phyloP scores from a whole-genome alignment of 2,797 vertebrate genomes.

The Acanthurus leucopareius region DNA sequence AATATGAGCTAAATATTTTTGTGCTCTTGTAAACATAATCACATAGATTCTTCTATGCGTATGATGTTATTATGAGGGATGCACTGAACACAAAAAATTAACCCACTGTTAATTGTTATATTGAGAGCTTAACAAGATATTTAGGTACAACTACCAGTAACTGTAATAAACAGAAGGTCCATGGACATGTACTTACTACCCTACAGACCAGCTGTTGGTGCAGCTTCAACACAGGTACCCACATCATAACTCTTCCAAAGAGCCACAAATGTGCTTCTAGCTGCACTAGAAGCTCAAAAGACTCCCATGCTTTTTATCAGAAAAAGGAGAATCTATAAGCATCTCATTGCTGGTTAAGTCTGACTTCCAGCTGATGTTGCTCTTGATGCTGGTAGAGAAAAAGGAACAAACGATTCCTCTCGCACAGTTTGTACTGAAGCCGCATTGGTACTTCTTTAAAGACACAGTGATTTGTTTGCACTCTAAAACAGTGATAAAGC shows the following conservation, averaged over 20 bases:
- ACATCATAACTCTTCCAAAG: background rate
- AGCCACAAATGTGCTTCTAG: background rate
- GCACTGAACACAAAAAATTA: background rate
- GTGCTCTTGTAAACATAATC: no score
- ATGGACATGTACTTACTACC: no score
- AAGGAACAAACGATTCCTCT: no score
- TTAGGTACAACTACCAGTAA: background rate
- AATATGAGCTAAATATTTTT: no score
- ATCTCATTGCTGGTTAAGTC: background rate
- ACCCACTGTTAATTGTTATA: background rate
- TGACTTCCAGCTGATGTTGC: no score
- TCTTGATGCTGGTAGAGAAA: no score
- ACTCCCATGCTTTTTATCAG: background rate
- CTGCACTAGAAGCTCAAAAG: background rate
- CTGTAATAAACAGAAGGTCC: background rate
- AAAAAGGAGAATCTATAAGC: background rate
- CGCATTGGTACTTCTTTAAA: no score
- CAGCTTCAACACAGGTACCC: background rate
- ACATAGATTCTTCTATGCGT: no score
- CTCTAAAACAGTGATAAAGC: no score
- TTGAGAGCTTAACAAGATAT: background rate
- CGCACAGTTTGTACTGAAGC: no score
- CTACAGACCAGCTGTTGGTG: background rate
- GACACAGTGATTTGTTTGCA: no score
- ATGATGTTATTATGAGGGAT: background rate